Conservation (phyloP, 2,797 vertebrate genomes). For the Syncerus caffer region DNA sequence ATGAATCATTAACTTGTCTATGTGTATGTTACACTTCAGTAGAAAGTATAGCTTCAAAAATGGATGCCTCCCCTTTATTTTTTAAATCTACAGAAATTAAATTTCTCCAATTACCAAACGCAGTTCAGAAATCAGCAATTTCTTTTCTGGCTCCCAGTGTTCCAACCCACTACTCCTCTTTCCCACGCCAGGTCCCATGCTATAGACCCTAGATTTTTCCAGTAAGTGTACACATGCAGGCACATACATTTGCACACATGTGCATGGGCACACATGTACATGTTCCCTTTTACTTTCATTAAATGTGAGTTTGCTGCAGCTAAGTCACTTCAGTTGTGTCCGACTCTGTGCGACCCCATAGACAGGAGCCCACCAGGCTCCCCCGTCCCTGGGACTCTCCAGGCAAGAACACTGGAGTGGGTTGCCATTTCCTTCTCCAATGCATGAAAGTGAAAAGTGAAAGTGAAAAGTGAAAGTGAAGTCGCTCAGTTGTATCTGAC, state of each 20-base stretch:
- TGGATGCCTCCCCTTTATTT: not conserved
- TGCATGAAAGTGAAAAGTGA: too few relatives aligned
- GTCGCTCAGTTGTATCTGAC: too few relatives aligned
- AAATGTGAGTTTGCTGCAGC: not conserved
- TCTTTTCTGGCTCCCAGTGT: not conserved
- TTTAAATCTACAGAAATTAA: not conserved
- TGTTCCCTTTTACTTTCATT: not conserved
- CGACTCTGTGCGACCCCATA: too few relatives aligned
- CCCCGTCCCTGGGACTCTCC: too few relatives aligned
- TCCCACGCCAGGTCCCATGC: not conserved
- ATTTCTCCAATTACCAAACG: conserved; percentile 2
- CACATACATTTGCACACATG: not conserved
- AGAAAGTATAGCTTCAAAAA: not conserved
- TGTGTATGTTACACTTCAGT: not conserved
- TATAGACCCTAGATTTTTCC: not conserved
- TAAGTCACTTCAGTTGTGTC: too few relatives aligned
- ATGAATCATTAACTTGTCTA: not conserved
- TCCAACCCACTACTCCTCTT: not conserved
- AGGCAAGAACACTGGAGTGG: too few relatives aligned
- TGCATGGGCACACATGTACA: not conserved
- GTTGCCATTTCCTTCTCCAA: too few relatives aligned
- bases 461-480: too few relatives aligned
- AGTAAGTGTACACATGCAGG: not conserved
- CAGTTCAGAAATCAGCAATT: not conserved
- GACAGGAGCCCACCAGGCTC: too few relatives aligned